A percentile compares a stretch with the other conserved stretches of the same genome.
These are phyloP conservation scores for Phocoena phocoena DNA, from an alignment of 2,113 vertebrate genomes.

Conservation along the genomic window DNA sequence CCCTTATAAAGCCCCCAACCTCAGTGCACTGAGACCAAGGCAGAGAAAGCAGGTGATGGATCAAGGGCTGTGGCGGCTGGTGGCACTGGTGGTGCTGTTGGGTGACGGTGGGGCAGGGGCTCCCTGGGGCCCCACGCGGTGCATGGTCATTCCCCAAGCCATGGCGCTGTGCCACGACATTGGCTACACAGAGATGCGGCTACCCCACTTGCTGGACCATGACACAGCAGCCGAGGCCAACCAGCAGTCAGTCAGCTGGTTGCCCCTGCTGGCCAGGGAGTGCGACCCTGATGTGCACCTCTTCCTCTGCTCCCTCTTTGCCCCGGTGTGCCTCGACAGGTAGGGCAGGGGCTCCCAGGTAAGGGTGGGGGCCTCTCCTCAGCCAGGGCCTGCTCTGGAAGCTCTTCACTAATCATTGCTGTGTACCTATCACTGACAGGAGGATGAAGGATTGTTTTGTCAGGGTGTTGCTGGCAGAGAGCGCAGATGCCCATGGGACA, in stretches of 20 bases:
- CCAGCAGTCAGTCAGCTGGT: slow-evolving; percentile 90
- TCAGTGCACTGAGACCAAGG: not conserved
- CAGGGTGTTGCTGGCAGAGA: not conserved
- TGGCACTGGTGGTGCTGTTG: slow-evolving; percentile 52
- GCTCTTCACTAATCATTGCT: not conserved
- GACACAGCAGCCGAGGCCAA: slow-evolving; percentile 88
- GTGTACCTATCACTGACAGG: not conserved
- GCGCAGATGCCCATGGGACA: not conserved
- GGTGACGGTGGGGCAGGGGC: slow-evolving; percentile 66
- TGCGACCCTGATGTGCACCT: slow-evolving; percentile 89
- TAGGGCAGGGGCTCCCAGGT: slow-evolving; percentile 71
- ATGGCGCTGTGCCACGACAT: slow-evolving; percentile 90
- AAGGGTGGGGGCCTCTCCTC: not conserved
- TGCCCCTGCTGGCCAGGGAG: slow-evolving; percentile 88
- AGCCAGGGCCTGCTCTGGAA: not conserved
- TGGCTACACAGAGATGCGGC: slow-evolving; percentile 88
- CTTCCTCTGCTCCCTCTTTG: slow-evolving; percentile 92
- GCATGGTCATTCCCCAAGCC: slow-evolving; percentile 83
- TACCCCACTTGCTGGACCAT: slow-evolving; percentile 90
- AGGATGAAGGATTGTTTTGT: not conserved
- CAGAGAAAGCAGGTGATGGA: not conserved
- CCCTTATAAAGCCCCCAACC: not conserved
- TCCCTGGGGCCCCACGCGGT: slow-evolving; percentile 84
- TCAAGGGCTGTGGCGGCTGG: slow-evolving; percentile 46
- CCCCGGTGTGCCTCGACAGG: slow-evolving; percentile 91